Evolutionary conservation across 2,113 vertebrate genomes (phyloP), one percentile per base, ranked within the genome.

Genomic region (Nannospalax galili): DNA sequence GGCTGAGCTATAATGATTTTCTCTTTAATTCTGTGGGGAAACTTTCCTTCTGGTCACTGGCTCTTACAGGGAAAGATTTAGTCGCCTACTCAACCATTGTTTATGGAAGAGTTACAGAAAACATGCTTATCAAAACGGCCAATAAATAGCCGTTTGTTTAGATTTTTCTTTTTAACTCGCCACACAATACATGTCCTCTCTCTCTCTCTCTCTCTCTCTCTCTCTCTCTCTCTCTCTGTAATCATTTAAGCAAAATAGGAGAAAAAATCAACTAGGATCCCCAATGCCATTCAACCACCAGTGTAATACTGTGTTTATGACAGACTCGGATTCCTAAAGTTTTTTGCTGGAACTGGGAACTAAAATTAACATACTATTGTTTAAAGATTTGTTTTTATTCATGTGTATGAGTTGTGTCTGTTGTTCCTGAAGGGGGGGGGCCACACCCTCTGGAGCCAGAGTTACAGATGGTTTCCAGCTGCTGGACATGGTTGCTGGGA

Each of bases 101-200:
- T 94, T 65, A 69, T 72, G 35, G 42, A 65, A 52, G 70, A 84
- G 37, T 69, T 79, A 12, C 26, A 64, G 69, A 79, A 70, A 82
- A 40, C 14, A 45, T 73, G 73, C n/a, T 52, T 84, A 72, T 85
- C 84, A 74, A 92, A 94, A 85, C 45, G 45, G 45, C 60, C 62
- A 9, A 0, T 65, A 72, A n/a, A 28, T 19, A 26, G 24, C 52
- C 45, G n/a, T 81, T 84, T 79, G 80, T 92, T 93, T n/a, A 82
- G 52, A 45, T 73, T 91, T 45, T 73, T 78, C 10, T 77, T 95
- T 96, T 80, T 58, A 67, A 70, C 37, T 85, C 58, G 15, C 45
- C 67, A 45, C 62, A 10, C 56, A 75, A 65, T 30, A 65, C 52
- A 48, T 62, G 37, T 32, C n/a, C n/a, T n/a, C n/a, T n/a, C n/a